These are phyloP conservation scores for Astur gentilis DNA, from an alignment of 2,113 vertebrate genomes.

Conservation along the genomic window DNA sequence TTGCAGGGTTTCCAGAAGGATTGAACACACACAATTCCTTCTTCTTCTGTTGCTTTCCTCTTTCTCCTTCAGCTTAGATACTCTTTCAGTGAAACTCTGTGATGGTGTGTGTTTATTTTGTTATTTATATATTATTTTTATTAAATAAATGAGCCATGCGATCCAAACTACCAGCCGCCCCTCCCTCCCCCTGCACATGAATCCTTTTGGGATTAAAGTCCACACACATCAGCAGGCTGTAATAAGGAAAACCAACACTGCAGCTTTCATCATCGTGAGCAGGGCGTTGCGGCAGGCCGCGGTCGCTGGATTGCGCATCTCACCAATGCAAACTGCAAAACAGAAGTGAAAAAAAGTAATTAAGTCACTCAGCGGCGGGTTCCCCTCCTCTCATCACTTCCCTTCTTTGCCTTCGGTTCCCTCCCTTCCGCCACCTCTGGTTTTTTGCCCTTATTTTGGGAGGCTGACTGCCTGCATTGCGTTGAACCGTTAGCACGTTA, in stretches of 20 bases:
- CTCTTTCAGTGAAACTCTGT: not conserved
- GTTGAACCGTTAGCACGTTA: not conserved
- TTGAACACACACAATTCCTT: not conserved
- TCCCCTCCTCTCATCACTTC: not conserved
- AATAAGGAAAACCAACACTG: not conserved
- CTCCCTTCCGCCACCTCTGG: rapidly evolving
- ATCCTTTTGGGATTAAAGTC: not conserved
- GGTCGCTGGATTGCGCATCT: rapidly evolving
- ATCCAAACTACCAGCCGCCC: not conserved
- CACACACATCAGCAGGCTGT: not conserved
- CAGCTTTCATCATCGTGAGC: not conserved
- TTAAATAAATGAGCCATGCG: not conserved
- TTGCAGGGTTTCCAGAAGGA: not conserved
- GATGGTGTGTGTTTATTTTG: not conserved
- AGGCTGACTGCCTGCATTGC: not conserved
- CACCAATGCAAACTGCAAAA: not conserved
- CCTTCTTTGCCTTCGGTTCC: not conserved
- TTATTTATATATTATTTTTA: not conserved
- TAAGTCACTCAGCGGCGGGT: not conserved
- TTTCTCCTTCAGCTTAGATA: not conserved
- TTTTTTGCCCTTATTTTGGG: not conserved
- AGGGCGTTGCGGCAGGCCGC: not conserved
- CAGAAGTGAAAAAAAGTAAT: not conserved
- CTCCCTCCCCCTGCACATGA: not conserved
- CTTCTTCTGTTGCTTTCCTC: not conserved